Evolutionary conservation across 2,113 vertebrate species (phyloP).

Genomic region (Plectropomus leopardus): DNA sequence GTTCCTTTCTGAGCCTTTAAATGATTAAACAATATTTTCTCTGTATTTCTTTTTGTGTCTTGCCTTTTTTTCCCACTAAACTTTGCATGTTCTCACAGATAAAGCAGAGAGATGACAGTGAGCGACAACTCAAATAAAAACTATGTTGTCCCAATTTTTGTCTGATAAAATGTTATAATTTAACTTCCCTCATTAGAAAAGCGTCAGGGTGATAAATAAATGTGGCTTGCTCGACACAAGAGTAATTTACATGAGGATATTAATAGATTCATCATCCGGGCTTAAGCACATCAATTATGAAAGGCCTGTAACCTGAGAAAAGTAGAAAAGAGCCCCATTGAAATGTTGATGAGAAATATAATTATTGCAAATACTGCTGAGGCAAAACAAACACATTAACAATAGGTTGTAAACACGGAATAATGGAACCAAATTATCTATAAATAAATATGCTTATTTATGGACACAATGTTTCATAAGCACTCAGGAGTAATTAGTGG

Average conservation of each 20-base stretch:
- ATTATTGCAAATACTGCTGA: constrained; percentile 64
- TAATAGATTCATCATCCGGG: constrained; percentile 79
- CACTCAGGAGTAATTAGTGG: constrained; percentile 76
- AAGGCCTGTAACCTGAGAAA: constrained; percentile 78
- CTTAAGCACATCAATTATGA: constrained; percentile 80
- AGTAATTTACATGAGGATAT: constrained; percentile 81
- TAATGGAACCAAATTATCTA: constrained; percentile 72
- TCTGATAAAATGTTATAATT: constrained; percentile 80
- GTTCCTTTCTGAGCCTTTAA: constrained; percentile 63
- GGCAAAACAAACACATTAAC: constrained; percentile 79
- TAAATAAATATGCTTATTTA: constrained; percentile 78
- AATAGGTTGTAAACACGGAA: constrained; percentile 68
- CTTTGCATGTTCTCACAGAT: constrained; percentile 48
- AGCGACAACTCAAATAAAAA: constrained; percentile 39
- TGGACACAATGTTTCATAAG: constrained; percentile 66
- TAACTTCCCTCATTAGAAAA: constrained; percentile 78
- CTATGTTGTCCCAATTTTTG: constrained; percentile 50
- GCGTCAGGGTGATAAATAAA: constrained; percentile 78
- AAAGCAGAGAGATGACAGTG: constrained; percentile 42
- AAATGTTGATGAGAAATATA: constrained; percentile 82
- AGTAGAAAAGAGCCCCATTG: constrained; percentile 62
- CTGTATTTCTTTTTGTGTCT: constrained; percentile 37
- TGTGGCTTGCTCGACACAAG: constrained; percentile 67
- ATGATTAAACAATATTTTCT: constrained; percentile 66
- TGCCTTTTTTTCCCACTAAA: constrained; percentile 22